Percentiles rank a stretch among this genome's conserved stretches.
Evolutionary conservation across 2,888 invertebrate genomes (phyloP).

Genomic region (Drosophila leonis): DNA sequence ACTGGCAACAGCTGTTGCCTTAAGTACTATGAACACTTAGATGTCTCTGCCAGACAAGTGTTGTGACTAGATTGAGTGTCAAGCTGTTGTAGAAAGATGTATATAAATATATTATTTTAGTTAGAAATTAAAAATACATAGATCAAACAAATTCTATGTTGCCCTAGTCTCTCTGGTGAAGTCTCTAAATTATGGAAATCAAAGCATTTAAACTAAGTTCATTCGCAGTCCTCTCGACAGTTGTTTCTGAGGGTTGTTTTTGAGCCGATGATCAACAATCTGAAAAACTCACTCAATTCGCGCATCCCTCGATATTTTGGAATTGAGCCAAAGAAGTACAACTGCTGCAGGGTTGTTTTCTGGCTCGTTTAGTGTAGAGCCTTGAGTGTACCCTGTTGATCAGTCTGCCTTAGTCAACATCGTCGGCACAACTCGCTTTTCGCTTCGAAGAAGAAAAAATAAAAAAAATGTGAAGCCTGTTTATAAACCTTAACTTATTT

Average conservation of each 20-base stretch:
- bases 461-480: not conserved
- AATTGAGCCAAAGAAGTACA: not conserved
- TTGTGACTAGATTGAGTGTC: not conserved
- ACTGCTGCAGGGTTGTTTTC: slow-evolving; percentile 31
- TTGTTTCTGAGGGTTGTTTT: slow-evolving; percentile 2
- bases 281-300: slow-evolving; percentile 8
- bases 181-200: not conserved
- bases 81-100: not conserved
- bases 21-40: not conserved
- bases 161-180: not conserved
- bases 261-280: not conserved
- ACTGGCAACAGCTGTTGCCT: slow-evolving; percentile 28
- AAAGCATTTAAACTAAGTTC: not conserved
- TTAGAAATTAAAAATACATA: not conserved
- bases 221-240: not conserved
- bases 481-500: not conserved
- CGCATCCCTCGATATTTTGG: not conserved
- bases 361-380: not conserved
- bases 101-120: too few relatives aligned
- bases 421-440: slow-evolving; percentile 21
- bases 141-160: not conserved
- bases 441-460: not conserved
- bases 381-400: slow-evolving; percentile 31
- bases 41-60: not conserved
- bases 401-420: slow-evolving; percentile 52